Evolutionary conservation across 2,113 vertebrate species (phyloP).

Genomic region (Datnioides undecimradiatus): DNA sequence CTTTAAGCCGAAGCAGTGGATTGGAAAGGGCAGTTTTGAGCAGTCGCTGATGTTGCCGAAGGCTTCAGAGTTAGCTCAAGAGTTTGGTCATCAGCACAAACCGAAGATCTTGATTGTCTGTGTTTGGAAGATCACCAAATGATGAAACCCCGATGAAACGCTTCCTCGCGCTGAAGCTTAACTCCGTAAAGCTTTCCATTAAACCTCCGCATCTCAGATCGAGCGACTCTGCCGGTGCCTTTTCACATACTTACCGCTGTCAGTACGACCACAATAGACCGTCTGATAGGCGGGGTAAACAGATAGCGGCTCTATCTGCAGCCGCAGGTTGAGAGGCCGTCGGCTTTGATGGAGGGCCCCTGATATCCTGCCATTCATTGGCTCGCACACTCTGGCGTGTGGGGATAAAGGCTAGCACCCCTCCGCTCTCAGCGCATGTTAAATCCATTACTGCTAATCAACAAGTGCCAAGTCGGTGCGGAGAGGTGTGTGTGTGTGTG

Average conservation of each 20-base stretch:
- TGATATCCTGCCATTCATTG: slow-evolving; percentile 64
- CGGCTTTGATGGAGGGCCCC: slow-evolving; percentile 44
- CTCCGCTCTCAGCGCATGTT: slow-evolving; percentile 30
- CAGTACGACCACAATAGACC: neutral
- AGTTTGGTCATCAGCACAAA: too few species aligned
- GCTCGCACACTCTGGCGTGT: neutral
- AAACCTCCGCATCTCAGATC: neutral
- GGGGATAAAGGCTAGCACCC: slow-evolving; percentile 2
- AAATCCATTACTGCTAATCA: slow-evolving; percentile 59
- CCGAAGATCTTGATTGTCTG: accelerated
- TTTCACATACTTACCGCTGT: slow-evolving; percentile 11
- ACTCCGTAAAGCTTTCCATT: accelerated
- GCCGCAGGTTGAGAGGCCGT: slow-evolving; percentile 34
- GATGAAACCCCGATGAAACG: slow-evolving; percentile 7
- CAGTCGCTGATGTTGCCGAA: too few species aligned
- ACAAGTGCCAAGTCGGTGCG: slow-evolving; percentile 39
- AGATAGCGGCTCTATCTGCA: slow-evolving; percentile 41
- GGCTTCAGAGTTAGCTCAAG: too few species aligned
- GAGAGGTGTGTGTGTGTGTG: slow-evolving; percentile 1
- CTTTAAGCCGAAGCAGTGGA: neutral
- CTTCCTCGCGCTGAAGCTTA: too few species aligned
- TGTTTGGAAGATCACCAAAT: neutral
- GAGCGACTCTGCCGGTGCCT: slow-evolving; percentile 3
- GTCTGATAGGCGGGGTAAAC: slow-evolving; percentile 27
- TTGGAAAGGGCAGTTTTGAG: too few species aligned